Evolutionary conservation across 2,888 invertebrate genomes (phyloP).

Genomic region (Cephonodes hylas): DNA sequence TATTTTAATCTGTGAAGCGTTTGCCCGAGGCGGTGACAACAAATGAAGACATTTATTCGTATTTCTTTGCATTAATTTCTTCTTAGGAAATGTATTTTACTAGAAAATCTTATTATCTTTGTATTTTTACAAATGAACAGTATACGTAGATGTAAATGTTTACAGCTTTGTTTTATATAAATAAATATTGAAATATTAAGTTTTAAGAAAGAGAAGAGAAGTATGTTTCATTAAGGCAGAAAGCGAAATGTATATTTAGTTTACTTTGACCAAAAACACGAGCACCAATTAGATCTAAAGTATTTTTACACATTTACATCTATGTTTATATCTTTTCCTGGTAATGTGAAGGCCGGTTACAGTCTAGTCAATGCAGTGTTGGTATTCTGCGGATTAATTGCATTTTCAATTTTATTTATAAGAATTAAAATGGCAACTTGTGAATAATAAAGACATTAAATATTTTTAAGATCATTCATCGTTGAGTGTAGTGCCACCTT

Average conservation of each 20-base stretch:
- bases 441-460: conserved; percentile 32
- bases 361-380: conserved; percentile 75
- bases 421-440: conserved; percentile 34
- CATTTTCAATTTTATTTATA: conserved; percentile 21
- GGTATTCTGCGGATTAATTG: conserved; percentile 17
- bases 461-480: conserved; percentile 17
- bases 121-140: neutral
- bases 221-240: neutral
- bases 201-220: neutral
- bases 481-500: conserved; percentile 3
- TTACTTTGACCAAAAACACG: neutral
- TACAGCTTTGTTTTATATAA: neutral
- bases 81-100: neutral
- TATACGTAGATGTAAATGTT: neutral
- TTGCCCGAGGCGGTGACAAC: neutral
- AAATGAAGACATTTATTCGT: neutral
- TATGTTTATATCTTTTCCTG: neutral
- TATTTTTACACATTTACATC: neutral
- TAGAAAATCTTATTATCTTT: neutral
- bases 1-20: neutral
- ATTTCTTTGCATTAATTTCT: neutral
- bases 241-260: neutral
- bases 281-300: too few relatives aligned
- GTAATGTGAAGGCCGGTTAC: conserved; percentile 1
- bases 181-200: neutral